Percentiles rank a stretch among this genome's conserved stretches.
Conservation (phyloP, 2,797 vertebrate genomes). For the Clarias platycephalus region DNA sequence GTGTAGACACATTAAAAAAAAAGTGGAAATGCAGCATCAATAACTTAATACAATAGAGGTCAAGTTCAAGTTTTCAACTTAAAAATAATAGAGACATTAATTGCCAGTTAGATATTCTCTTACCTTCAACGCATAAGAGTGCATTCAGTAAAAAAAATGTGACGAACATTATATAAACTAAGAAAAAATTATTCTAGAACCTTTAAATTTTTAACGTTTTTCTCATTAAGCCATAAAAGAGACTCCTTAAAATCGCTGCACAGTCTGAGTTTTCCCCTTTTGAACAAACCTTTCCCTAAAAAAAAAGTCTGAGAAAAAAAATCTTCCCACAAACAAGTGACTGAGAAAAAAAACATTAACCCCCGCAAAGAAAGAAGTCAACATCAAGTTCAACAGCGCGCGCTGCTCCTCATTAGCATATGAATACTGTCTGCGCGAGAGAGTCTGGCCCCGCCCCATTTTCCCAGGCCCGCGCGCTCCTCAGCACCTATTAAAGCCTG, state of each 20-base stretch:
- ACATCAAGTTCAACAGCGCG: conserved; percentile 92
- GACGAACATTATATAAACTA: too few relatives aligned
- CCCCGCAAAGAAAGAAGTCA: conserved; percentile 81
- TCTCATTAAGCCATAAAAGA: background rate
- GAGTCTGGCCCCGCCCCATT: conserved; percentile 73
- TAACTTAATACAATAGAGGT: background rate
- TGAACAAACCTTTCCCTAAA: background rate
- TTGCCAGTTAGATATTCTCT: background rate
- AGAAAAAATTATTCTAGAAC: background rate
- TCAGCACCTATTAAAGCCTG: conserved; percentile 13
- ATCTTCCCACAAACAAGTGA: conserved; percentile 83
- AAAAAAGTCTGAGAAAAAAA: conserved; percentile 64
- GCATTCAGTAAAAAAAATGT: background rate
- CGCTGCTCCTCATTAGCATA: conserved; percentile 80
- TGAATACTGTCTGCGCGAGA: conserved; percentile 84
- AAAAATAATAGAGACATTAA: background rate
- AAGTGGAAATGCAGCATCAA: background rate
- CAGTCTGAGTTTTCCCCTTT: background rate
- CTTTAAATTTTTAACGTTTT: background rate
- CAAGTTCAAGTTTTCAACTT: background rate
- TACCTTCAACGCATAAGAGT: background rate
- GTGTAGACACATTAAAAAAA: background rate
- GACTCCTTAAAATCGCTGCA: background rate
- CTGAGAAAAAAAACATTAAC: conserved; percentile 54
- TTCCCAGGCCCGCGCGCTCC: conserved; percentile 82